Conservation (phyloP, 2,888 invertebrate genomes). For the Conomelus anceps region DNA sequence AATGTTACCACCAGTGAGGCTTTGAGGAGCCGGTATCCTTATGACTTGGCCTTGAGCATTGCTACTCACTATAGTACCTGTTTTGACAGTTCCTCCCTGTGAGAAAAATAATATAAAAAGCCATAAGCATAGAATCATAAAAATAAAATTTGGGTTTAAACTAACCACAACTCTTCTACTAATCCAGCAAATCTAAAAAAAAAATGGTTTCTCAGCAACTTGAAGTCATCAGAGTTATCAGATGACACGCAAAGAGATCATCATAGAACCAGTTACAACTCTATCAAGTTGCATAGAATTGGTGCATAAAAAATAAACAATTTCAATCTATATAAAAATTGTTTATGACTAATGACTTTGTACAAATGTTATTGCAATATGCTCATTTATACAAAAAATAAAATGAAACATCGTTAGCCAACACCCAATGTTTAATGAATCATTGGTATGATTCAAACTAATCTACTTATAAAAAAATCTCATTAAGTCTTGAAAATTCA, state of each 20-base stretch:
- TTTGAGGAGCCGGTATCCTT: conserved; percentile 46
- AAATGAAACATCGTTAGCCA: too few species aligned
- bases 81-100: conserved; percentile 27
- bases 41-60: conserved; percentile 45
- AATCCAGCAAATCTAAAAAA: too few species aligned
- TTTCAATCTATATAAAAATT: neutral
- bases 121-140: neutral
- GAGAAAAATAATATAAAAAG: neutral
- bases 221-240: neutral
- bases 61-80: conserved; percentile 25
- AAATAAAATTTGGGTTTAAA: too few species aligned
- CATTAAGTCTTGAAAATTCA: too few species aligned
- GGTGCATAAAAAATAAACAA: neutral
- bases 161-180: too few species aligned
- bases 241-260: neutral
- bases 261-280: neutral
- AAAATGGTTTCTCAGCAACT: neutral
- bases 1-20: conserved; percentile 46
- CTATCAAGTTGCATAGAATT: too few species aligned
- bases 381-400: too few species aligned
- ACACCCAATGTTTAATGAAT: too few species aligned
- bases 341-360: conserved; percentile 21
- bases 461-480: too few species aligned
- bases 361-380: too few species aligned
- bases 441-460: too few species aligned